These are phyloP conservation scores for Hippoglossus hippoglossus DNA, from an alignment of 2,797 vertebrate genomes.

Conservation along the genomic window DNA sequence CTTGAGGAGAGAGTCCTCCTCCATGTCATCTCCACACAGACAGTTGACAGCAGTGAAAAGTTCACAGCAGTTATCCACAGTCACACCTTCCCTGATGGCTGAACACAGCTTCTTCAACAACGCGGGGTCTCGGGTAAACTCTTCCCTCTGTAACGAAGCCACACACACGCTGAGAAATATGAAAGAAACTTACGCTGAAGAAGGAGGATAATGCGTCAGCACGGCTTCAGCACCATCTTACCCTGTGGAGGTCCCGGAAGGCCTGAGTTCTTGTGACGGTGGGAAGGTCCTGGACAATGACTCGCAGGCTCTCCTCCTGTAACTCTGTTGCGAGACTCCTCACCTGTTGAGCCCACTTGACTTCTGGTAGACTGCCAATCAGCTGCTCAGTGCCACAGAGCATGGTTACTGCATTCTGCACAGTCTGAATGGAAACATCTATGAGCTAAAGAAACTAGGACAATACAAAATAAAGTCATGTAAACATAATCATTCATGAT, in stretches of 20 bases:
- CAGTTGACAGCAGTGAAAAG: slow-evolving; percentile 88
- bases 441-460: slow-evolving; percentile 39
- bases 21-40: slow-evolving; percentile 73
- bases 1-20: slow-evolving; percentile 37
- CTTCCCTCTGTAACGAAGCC: slow-evolving; percentile 76
- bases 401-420: slow-evolving; percentile 87
- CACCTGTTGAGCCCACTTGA: slow-evolving; percentile 93
- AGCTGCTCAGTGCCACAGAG: slow-evolving; percentile 92
- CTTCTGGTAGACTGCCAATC: slow-evolving; percentile 90
- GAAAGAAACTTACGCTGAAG: not conserved
- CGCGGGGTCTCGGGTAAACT: slow-evolving; percentile 87
- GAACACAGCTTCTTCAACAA: slow-evolving; percentile 90
- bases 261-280: slow-evolving; percentile 84
- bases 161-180: slow-evolving; percentile 6
- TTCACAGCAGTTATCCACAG: slow-evolving; percentile 91
- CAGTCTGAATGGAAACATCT: slow-evolving; percentile 82
- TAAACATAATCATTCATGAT: not conserved
- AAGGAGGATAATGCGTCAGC: not conserved
- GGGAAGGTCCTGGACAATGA: slow-evolving; percentile 88
- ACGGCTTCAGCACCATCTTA: slow-evolving; percentile 56
- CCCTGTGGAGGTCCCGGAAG: slow-evolving; percentile 89
- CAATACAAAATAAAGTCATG: slow-evolving; percentile 33
- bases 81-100: slow-evolving; percentile 87
- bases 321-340: slow-evolving; percentile 85
- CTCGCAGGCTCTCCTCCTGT: slow-evolving; percentile 87